phyloP scores from a whole-genome alignment of 1,140 invertebrate species.

The Orussus abietinus region DNA sequence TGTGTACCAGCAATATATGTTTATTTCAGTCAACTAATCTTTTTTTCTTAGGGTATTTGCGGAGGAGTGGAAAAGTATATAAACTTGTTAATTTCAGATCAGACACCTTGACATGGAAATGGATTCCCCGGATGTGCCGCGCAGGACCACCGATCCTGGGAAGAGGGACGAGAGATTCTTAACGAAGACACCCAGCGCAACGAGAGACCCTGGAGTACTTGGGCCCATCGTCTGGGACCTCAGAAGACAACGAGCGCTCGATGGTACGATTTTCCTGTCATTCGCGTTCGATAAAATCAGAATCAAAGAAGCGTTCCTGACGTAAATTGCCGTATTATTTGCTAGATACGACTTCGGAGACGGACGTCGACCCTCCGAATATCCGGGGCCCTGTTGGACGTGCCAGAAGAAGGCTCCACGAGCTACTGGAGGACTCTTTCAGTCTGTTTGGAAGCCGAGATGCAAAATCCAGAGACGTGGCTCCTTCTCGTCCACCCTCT shows the following conservation, averaged over 20 bases:
- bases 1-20: no score
- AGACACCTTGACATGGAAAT: slow-evolving; percentile 41
- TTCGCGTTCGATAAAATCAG: no score
- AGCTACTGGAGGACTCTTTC: slow-evolving; percentile 66
- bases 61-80: no score
- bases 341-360: slow-evolving; percentile 16
- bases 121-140: slow-evolving; percentile 37
- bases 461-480: slow-evolving; percentile 42
- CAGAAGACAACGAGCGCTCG: slow-evolving; percentile 46
- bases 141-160: slow-evolving; percentile 16
- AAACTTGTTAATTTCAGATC: slow-evolving; percentile 27
- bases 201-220: slow-evolving; percentile 75
- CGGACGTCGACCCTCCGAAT: slow-evolving; percentile 28
- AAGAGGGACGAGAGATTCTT: slow-evolving; percentile 28
- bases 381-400: slow-evolving; percentile 50
- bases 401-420: slow-evolving; percentile 62
- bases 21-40: no score
- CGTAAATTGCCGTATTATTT: not conserved
- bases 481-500: slow-evolving; percentile 17
- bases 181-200: slow-evolving; percentile 41
- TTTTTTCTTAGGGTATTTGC: no score
- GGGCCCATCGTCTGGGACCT: slow-evolving; percentile 78
- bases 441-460: slow-evolving; percentile 60
- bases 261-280: no score
- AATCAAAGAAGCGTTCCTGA: slow-evolving; percentile 9